Base-by-base conservation (phyloP, 2,888 invertebrate genomes). In the Andrena minutula region DNA sequence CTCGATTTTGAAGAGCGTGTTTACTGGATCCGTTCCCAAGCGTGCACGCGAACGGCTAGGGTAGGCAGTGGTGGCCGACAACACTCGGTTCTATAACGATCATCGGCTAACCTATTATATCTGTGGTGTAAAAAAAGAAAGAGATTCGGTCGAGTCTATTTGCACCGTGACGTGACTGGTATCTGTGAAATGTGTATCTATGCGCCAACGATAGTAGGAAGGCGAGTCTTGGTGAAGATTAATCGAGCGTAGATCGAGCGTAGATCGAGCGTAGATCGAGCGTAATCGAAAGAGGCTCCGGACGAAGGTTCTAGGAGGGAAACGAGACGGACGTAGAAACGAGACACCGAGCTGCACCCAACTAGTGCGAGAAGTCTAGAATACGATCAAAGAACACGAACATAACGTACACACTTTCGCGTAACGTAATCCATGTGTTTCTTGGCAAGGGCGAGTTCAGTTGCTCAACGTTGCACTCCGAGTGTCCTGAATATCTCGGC, bases 401-500 rank as follows among this genome's bases (percentile, higher is more conserved):
- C 73, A 64, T 69, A 73, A 75, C 75, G 63, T 51, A 49, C 64
- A 78, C 69, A 77, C 61, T 65, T 60, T 69, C 73, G 68, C 68
- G 63, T 65, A 71, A 78, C 71, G 81, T 78, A 69, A 58, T 79
- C 77, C 63, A 76, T 70, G 87, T 82, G 75, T 86, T 85, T 90
- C 81, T 91, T 92, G 92, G 92, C 92, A 91, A 88, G 84, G 79
- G 83, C 85, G 79, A 85, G 83, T 77, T 77, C 79, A 79, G 89
- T 93, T 93, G 91, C 92, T 82, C 90, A 92, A 92, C 88, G 82
- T 83, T 84, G 85, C 88, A 56, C 79, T 82, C 73, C 64, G 76
- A 86, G 87, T 90, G 92, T 90, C 92, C 92, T 92, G 91, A 92
- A 92, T 92, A 92, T 92, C 89, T 91, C 89, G 88, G 79, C 91